Base-by-base conservation (phyloP, 1,140 invertebrate species). In the Hylaeus anthracinus region DNA sequence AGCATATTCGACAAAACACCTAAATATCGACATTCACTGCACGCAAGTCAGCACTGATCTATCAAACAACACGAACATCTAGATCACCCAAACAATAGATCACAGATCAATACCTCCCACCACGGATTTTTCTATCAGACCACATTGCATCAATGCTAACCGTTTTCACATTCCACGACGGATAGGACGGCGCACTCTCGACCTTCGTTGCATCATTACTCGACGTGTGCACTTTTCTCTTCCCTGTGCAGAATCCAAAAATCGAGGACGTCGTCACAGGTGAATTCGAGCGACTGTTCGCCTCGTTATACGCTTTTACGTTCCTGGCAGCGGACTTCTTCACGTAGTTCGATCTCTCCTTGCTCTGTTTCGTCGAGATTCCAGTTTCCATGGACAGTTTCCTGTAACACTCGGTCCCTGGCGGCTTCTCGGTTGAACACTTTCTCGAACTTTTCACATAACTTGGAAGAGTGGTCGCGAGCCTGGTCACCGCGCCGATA, bases 181-280 rank as follows among this genome's bases (percentile, higher is more conserved):
- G 86, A 43, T 41, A 84, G n/a, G 58, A 67, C 14, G 80, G 64
- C 1, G 66, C 8, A 14, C 15, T 48, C 10, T 79, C 67, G 60
- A 74, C 48, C 71, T 72, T 88, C 8, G 70, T 6, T 0, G 77
- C 58, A 53, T 39, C 48, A 4, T 73, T 77, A 1, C 45, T 45
- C 6, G 72, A 77, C 0, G 85, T 43, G 0, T 79, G 70, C 45
- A 82, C 64, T 48, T 86, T 92, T 70, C 92, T 88, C 70, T 88
- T 90, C 0, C 89, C 91, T 1, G 93, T 93, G 53, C 92, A 93
- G 5, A 93, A 86, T 4, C 92, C 92, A 75, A 93, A 93, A 78
- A 94, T 93, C 63, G 92, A 93, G 8, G 91, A 91, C 3, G 89
- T 56, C 0, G 79, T 70, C 0, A 80, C 87, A 9, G 88, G 88